A percentile compares a stretch with the other conserved stretches of the same genome.
phyloP scores from a whole-genome alignment of 2,797 vertebrate species.

The Aeoliscus strigatus region DNA sequence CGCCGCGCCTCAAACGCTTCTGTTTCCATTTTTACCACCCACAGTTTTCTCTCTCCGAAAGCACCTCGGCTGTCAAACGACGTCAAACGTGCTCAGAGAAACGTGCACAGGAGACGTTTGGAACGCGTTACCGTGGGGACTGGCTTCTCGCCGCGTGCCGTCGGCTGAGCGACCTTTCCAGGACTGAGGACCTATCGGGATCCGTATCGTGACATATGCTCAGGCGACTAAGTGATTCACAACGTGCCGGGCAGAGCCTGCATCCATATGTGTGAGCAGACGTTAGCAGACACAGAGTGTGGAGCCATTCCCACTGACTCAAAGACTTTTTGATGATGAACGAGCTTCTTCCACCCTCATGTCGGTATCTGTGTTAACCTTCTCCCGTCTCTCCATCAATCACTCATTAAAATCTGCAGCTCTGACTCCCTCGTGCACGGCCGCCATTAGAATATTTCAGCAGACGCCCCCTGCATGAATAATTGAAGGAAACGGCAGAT shows the following conservation, averaged over 20 bases:
- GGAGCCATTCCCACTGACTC: too few relatives aligned
- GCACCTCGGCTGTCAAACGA: too few relatives aligned
- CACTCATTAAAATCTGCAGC: slow-evolving; percentile 30
- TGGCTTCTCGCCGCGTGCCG: too few relatives aligned
- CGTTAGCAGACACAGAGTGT: slow-evolving; percentile 9
- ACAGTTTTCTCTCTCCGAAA: too few relatives aligned
- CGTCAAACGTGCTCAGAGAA: too few relatives aligned
- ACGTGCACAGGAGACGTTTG: too few relatives aligned
- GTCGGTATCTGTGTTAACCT: too few relatives aligned
- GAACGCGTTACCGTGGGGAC: too few relatives aligned
- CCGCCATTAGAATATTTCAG: slow-evolving; percentile 36
- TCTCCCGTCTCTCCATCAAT: too few relatives aligned
- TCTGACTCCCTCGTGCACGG: slow-evolving; percentile 11
- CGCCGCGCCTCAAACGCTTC: slow-evolving; percentile 18
- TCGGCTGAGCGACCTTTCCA: slow-evolving; percentile 3
- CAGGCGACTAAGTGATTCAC: slow-evolving; percentile 43
- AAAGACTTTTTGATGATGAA: too few relatives aligned
- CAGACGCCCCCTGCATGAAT: slow-evolving; percentile 50
- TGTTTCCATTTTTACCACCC: slow-evolving; percentile 20
- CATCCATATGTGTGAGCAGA: slow-evolving; percentile 30
- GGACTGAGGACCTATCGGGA: slow-evolving; percentile 1
- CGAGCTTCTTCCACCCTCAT: too few relatives aligned
- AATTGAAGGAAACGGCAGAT: slow-evolving; percentile 54
- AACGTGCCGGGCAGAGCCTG: slow-evolving; percentile 20
- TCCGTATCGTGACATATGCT: slow-evolving; percentile 42